Conservation (phyloP, 2,797 vertebrate species). For the Brachyalestes nurse region DNA sequence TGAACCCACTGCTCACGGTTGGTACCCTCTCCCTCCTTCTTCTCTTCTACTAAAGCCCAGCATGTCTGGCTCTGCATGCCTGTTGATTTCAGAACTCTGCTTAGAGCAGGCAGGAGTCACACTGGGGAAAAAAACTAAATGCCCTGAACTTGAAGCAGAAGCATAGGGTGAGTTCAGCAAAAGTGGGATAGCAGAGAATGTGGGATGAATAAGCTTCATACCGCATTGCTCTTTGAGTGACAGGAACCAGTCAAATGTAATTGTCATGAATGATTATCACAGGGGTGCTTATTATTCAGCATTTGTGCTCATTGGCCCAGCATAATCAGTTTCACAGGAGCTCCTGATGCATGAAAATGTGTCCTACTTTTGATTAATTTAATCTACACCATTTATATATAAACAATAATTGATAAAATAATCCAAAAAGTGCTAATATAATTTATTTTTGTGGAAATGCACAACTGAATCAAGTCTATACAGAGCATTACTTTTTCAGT, state of each 20-base stretch:
- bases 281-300: background rate
- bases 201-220: background rate
- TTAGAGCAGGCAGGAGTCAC: constrained; percentile 8
- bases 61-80: constrained; percentile 66
- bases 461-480: background rate
- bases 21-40: constrained; percentile 88
- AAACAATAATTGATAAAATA: too few relatives aligned
- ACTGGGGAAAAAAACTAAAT: background rate
- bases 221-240: background rate
- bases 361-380: background rate
- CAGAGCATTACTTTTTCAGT: background rate
- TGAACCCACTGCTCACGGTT: constrained; percentile 99
- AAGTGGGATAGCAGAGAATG: background rate
- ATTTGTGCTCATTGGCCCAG: background rate
- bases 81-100: constrained; percentile 51
- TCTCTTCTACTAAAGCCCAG: constrained; percentile 64
- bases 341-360: background rate
- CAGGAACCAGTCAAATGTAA: background rate
- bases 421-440: too few relatives aligned
- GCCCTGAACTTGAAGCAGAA: background rate
- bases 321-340: background rate
- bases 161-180: background rate
- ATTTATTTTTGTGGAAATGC: background rate
- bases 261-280: background rate
- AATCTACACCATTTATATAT: background rate